Evolutionary conservation across 2,888 invertebrate genomes (phyloP).

Genomic region (Eupithecia exiguata): DNA sequence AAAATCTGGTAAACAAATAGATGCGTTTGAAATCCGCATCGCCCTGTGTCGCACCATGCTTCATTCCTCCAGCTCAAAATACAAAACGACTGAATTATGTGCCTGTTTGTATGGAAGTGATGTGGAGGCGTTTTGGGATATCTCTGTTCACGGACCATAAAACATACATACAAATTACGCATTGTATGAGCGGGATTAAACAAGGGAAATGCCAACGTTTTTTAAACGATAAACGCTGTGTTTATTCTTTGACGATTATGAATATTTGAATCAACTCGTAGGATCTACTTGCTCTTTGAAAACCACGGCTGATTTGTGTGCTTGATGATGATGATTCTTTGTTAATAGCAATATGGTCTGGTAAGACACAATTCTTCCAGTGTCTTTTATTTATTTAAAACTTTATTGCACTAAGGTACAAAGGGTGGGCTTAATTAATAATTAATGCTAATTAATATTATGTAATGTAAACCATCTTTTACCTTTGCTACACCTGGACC

Average conservation of each 20-base stretch:
- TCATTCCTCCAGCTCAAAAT: slow-evolving; percentile 40
- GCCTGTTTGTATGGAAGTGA: slow-evolving; percentile 51
- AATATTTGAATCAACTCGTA: not conserved
- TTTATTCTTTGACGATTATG: not conserved
- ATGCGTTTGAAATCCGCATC: slow-evolving; percentile 8
- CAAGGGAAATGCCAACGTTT: not conserved
- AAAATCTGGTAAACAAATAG: not conserved
- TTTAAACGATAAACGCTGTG: not conserved
- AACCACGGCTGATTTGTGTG: too few relatives aligned
- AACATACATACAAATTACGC: slow-evolving; percentile 52
- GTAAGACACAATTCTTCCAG: too few relatives aligned
- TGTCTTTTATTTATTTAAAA: too few relatives aligned
- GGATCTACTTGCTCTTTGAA: too few relatives aligned
- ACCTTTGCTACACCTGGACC: too few relatives aligned
- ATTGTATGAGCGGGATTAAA: slow-evolving; percentile 40
- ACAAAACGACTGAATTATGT: slow-evolving; percentile 48
- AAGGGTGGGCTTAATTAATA: too few relatives aligned
- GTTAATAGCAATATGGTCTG: too few relatives aligned
- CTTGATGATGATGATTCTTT: too few relatives aligned
- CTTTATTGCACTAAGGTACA: too few relatives aligned
- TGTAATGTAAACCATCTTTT: too few relatives aligned
- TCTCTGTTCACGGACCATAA: slow-evolving; percentile 68
- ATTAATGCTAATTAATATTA: too few relatives aligned
- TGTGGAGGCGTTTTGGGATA: slow-evolving; percentile 59
- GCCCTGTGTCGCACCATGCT: slow-evolving; percentile 18